Evolutionary conservation across 2,113 vertebrate species (phyloP).

Genomic region (Myrmecophaga tridactyla): DNA sequence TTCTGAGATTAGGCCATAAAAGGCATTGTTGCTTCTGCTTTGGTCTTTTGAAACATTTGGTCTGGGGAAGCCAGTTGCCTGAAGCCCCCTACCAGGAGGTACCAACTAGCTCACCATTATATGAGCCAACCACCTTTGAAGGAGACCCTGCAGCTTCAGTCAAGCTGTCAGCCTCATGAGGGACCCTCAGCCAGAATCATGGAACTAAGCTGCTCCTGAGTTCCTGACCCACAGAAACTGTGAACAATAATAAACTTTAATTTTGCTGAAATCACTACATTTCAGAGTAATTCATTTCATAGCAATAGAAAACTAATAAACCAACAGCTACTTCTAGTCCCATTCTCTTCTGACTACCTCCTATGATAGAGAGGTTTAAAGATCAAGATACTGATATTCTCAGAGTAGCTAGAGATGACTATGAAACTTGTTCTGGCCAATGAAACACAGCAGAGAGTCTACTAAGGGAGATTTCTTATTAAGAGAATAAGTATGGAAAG

Average conservation of each 20-base stretch:
- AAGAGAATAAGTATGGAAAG: neutral
- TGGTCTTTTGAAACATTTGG: neutral
- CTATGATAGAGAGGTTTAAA: neutral
- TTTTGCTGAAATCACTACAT: neutral
- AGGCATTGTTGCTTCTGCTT: neutral
- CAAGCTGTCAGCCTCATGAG: neutral
- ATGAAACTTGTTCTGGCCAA: neutral
- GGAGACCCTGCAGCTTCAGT: neutral
- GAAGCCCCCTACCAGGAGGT: neutral
- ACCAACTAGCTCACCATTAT: neutral
- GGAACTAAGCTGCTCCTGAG: neutral
- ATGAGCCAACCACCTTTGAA: neutral
- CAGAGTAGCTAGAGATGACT: neutral
- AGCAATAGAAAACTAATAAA: neutral
- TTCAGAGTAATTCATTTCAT: neutral
- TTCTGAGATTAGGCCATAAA: neutral
- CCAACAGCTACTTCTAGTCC: neutral
- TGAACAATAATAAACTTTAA: neutral
- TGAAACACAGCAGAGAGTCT: neutral
- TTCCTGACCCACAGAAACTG: neutral
- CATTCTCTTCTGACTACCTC: neutral
- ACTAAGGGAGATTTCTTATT: neutral
- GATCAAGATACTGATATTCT: neutral
- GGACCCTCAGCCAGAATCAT: neutral
- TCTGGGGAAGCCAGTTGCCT: neutral